Evolutionary conservation across 2,797 vertebrate genomes (phyloP).

Genomic region (Triplophysa yarkandensis): DNA sequence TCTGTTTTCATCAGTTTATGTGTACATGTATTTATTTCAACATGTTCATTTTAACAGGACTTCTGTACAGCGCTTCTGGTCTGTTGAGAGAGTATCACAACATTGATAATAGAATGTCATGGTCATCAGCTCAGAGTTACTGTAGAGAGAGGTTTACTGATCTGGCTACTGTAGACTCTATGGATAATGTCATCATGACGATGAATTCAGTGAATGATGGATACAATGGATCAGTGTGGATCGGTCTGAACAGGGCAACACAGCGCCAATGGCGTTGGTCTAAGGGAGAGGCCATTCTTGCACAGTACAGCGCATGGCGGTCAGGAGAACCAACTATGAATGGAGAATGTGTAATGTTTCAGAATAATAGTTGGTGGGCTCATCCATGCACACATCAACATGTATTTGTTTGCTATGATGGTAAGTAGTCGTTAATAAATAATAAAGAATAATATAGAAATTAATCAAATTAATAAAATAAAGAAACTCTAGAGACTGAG

Average conservation of each 20-base stretch:
- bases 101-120: fast-evolving
- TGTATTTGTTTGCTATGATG: conserved; percentile 23
- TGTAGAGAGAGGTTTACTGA: too few species aligned
- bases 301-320: neutral
- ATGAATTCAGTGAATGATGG: too few species aligned
- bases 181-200: too few species aligned
- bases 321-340: neutral
- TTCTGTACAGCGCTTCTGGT: neutral
- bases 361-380: neutral
- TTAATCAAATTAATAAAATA: too few species aligned
- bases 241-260: neutral
- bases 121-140: conserved; percentile 39
- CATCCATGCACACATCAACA: fast-evolving
- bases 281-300: conserved; percentile 7
- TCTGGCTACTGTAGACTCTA: too few species aligned
- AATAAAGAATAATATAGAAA: too few species aligned
- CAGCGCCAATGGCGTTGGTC: conserved; percentile 56
- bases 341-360: neutral
- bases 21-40: neutral
- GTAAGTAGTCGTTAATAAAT: conserved; percentile 37
- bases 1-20: neutral
- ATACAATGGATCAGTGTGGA: too few species aligned
- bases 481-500: too few species aligned
- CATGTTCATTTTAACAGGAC: conserved; percentile 16
- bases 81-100: conserved; percentile 23